Evolutionary conservation across 2,888 invertebrate genomes (phyloP).

Genomic region (Eueremaeus valkanovi): DNA sequence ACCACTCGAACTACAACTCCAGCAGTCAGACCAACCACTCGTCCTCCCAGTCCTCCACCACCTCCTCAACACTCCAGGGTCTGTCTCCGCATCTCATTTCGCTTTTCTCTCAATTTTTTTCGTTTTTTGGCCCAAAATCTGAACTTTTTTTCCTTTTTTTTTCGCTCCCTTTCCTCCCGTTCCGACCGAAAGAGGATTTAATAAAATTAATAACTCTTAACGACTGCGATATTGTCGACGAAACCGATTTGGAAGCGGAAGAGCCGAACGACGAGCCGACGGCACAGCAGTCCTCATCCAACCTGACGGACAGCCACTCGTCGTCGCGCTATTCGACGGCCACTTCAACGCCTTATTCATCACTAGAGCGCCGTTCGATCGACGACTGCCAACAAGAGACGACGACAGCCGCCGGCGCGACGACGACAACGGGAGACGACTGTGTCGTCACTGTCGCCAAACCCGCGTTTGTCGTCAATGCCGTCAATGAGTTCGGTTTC

Average conservation of each 20-base stretch:
- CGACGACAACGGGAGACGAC: background rate
- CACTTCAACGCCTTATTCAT: constrained; percentile 47
- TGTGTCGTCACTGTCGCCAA: constrained; percentile 6
- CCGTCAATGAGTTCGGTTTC: background rate
- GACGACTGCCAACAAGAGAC: constrained; percentile 21
- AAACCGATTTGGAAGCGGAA: background rate
- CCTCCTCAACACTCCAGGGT: constrained; percentile 17
- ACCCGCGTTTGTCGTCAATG: constrained; percentile 26
- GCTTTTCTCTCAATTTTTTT: background rate
- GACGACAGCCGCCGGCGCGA: background rate
- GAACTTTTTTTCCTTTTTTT: background rate
- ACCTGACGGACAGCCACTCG: background rate
- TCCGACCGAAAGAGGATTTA: constrained; percentile 79
- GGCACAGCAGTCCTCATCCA: too few relatives aligned
- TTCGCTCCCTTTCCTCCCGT: too few relatives aligned
- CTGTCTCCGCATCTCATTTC: background rate
- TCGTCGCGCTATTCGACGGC: constrained; percentile 38
- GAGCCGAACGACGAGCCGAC: too few relatives aligned
- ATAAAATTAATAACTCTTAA: constrained; percentile 82
- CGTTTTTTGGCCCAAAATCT: too few relatives aligned
- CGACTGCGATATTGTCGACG: constrained; percentile 50
- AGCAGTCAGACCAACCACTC: background rate
- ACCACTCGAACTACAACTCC: too few relatives aligned
- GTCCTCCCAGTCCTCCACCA: background rate
- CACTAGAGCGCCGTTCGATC: constrained; percentile 43